Conservation (phyloP, 2,888 invertebrate species). For the Drosophila nr. perissopoda region DNA sequence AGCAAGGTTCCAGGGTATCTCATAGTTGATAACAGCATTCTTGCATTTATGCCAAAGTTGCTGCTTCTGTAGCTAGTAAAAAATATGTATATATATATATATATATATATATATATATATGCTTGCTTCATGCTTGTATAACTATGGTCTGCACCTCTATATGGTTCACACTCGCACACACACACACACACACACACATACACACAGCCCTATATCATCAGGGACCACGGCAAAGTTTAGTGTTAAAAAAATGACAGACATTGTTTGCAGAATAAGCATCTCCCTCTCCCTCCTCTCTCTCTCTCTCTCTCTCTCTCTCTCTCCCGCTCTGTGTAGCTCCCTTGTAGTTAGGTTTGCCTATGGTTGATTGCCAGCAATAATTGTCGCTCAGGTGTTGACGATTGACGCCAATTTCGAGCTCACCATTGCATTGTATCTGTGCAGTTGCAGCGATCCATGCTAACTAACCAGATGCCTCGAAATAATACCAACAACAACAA, state of each 20-base stretch:
- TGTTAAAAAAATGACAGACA: slow-evolving; percentile 38
- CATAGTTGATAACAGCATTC: neutral
- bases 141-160: neutral
- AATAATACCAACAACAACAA: slow-evolving; percentile 13
- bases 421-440: slow-evolving; percentile 42
- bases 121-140: slow-evolving; percentile 8
- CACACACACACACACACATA: neutral
- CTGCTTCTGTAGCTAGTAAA: slow-evolving; percentile 8
- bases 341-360: slow-evolving; percentile 22
- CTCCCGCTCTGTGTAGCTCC: neutral
- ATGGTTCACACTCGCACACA: neutral
- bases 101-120: slow-evolving; percentile 1
- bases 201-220: slow-evolving; percentile 1
- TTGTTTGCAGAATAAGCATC: slow-evolving; percentile 2
- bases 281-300: neutral
- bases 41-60: slow-evolving; percentile 25
- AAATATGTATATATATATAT: neutral
- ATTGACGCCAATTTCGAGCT: slow-evolving; percentile 60
- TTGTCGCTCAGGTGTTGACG: slow-evolving; percentile 75
- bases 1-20: neutral
- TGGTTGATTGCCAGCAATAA: slow-evolving; percentile 71
- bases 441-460: slow-evolving; percentile 44
- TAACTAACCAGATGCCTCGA: slow-evolving; percentile 29
- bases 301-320: neutral
- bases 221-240: slow-evolving; percentile 17